Percentiles rank a stretch among this genome's conserved stretches.
These are phyloP conservation scores for Grapholita molesta DNA, from an alignment of 1,140 invertebrate species.

Conservation along the genomic window DNA sequence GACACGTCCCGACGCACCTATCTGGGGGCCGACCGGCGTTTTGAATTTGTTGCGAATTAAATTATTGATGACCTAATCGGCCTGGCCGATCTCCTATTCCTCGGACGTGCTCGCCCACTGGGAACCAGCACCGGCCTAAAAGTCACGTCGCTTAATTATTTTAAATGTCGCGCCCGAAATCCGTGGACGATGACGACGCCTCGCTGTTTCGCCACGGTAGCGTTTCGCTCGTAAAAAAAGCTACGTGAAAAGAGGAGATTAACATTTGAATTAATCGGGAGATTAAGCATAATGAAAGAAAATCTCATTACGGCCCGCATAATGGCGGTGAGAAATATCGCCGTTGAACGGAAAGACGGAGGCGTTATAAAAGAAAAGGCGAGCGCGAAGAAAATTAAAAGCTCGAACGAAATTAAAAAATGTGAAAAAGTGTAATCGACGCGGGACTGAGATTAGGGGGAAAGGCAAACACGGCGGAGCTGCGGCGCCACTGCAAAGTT, in stretches of 20 bases:
- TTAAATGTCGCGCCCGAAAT: constrained; percentile 52
- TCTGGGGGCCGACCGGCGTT: constrained; percentile 58
- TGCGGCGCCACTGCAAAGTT: constrained; percentile 47
- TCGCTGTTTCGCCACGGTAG: constrained; percentile 49
- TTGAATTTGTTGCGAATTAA: constrained; percentile 75
- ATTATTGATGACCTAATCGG: constrained; percentile 74
- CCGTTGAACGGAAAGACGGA: constrained; percentile 58
- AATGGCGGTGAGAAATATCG: constrained; percentile 75
- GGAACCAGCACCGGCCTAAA: constrained; percentile 24
- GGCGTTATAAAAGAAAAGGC: constrained; percentile 65
- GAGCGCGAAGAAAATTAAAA: constrained; percentile 73
- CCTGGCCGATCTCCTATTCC: constrained; percentile 35
- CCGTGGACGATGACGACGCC: constrained; percentile 43
- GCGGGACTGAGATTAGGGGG: constrained; percentile 53
- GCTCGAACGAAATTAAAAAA: constrained; percentile 75
- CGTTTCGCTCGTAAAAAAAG: constrained; percentile 52
- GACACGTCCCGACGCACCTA: constrained; percentile 66
- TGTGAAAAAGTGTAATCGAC: constrained; percentile 76
- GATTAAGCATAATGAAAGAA: constrained; percentile 78
- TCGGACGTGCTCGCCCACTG: constrained; percentile 30
- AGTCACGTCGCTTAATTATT: constrained; percentile 73
- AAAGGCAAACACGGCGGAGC: constrained; percentile 49
- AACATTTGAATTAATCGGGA: constrained; percentile 77
- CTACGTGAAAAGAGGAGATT: constrained; percentile 68
- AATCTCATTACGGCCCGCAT: constrained; percentile 75